Conservation (phyloP, 2,113 vertebrate genomes). For the Kobus ellipsiprymnus region DNA sequence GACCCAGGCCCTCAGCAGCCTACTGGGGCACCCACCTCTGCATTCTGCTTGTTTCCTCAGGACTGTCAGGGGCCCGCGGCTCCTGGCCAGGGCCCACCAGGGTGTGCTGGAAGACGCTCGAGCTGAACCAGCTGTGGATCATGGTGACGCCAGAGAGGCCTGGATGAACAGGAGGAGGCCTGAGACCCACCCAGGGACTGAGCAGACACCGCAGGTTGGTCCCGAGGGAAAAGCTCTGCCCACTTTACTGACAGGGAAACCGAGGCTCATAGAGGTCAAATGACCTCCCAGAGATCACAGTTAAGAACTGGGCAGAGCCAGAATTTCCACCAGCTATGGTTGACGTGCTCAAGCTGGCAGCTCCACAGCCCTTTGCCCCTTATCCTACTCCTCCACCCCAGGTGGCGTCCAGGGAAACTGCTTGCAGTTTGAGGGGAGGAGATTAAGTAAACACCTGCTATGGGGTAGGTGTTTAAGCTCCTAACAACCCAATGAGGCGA, state of each 20-base stretch:
- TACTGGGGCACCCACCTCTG: constrained; percentile 77
- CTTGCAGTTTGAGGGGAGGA: background rate
- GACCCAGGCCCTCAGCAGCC: background rate
- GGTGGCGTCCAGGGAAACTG: background rate
- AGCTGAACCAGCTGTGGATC: constrained; percentile 89
- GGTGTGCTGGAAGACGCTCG: constrained; percentile 80
- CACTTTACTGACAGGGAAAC: background rate
- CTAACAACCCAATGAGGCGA: background rate
- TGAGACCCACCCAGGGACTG: background rate
- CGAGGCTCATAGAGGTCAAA: background rate
- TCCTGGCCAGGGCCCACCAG: constrained; percentile 46
- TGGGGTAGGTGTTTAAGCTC: too few relatives aligned
- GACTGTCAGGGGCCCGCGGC: background rate
- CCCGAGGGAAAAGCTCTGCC: background rate
- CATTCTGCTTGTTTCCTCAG: background rate
- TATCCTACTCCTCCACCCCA: background rate
- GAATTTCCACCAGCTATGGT: background rate
- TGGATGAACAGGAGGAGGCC: constrained; percentile 53
- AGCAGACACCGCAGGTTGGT: background rate
- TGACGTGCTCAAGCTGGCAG: background rate
- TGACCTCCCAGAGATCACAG: background rate
- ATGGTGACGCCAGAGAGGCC: constrained; percentile 82
- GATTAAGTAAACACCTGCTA: background rate
- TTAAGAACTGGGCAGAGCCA: background rate
- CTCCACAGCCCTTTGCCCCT: background rate